Conservation (phyloP, 2,113 vertebrate species). For the Periophthalmus modestus region DNA sequence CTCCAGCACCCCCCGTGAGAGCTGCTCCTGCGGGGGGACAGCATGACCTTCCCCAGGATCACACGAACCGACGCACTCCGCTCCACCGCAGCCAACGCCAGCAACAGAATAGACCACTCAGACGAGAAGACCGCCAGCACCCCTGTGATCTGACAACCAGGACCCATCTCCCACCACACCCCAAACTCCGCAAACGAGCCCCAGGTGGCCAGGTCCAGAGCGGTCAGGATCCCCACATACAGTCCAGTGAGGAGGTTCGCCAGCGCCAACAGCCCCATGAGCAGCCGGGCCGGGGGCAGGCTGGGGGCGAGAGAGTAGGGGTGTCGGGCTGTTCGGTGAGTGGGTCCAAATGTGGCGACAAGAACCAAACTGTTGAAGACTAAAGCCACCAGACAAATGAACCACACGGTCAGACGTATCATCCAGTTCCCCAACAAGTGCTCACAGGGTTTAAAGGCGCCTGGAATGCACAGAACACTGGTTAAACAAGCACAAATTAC, state of each 20-base stretch:
- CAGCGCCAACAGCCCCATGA: constrained; percentile 88
- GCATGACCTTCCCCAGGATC: constrained; percentile 81
- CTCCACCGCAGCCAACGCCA: constrained; percentile 89
- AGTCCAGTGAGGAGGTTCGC: constrained; percentile 92
- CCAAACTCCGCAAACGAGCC: constrained; percentile 92
- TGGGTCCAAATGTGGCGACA: constrained; percentile 82
- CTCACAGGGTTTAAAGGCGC: constrained; percentile 96
- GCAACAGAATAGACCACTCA: constrained; percentile 89
- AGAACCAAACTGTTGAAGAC: constrained; percentile 92
- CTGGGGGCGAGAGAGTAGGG: constrained; percentile 36
- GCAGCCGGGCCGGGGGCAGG: constrained; percentile 82
- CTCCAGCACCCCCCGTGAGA: constrained; percentile 66
- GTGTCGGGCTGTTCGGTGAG: constrained; percentile 37
- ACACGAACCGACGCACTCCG: constrained; percentile 85
- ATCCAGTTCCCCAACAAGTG: constrained; percentile 98
- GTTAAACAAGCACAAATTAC: not conserved
- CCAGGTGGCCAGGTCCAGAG: constrained; percentile 90
- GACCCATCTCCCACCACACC: constrained; percentile 95
- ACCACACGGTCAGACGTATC: constrained; percentile 98
- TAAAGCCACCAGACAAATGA: constrained; percentile 94
- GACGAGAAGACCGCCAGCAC: constrained; percentile 92
- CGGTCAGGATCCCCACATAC: constrained; percentile 88
- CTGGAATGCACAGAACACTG: constrained; percentile 63
- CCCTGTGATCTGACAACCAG: constrained; percentile 86
- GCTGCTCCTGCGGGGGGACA: constrained; percentile 53